Base-by-base conservation (phyloP, 2,888 invertebrate species). In the Noctua pronuba region DNA sequence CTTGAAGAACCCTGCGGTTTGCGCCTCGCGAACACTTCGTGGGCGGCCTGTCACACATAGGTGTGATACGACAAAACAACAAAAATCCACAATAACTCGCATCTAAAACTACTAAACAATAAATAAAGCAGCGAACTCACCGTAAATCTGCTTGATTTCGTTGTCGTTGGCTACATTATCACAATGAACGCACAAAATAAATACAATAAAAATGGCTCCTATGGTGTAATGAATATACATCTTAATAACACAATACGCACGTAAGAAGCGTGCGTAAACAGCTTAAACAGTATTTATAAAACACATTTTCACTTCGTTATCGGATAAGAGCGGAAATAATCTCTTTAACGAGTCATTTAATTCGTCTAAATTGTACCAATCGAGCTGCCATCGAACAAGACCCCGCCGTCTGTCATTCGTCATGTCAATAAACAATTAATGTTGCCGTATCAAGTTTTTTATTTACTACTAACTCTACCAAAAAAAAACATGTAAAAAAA, bases 131-230 rank as follows among this genome's bases (percentile, higher is more conserved):
- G 46, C 31, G 80, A 86, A 95, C 96, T 96, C 78, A 96, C 96
- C 96, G 91, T 95, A 95, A 94, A 96, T 95, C 93, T 94, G 93
- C 92, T 93, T 94, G 91, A 93, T 94, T 96, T 96, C 96, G 95
- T 96, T 96, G 96, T 96, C 95, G 93, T 93, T 95, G 90, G 91
- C 95, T 92, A 93, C 94, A 95, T 94, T 96, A 95, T 96, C 96
- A 96, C 96, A 96, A 95, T 96, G 95, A 95, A 96, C 96, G 94
- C 96, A 95, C 94, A 96, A 96, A 95, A 96, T 96, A 96, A 96
- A 96, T 95, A 96, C 94, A 95, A 95, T 94, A 95, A 97, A 97
- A 96, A 97, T 97, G 97, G 97, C 97, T 95, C 95, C 97, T 95
- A 96, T 86, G 91, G 94, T 94, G 94, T 93, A 95, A 89, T 92